A percentile compares a stretch with the other conserved stretches of the same genome.
Conservation (phyloP, 2,888 invertebrate species). For the Protonemura montana region DNA sequence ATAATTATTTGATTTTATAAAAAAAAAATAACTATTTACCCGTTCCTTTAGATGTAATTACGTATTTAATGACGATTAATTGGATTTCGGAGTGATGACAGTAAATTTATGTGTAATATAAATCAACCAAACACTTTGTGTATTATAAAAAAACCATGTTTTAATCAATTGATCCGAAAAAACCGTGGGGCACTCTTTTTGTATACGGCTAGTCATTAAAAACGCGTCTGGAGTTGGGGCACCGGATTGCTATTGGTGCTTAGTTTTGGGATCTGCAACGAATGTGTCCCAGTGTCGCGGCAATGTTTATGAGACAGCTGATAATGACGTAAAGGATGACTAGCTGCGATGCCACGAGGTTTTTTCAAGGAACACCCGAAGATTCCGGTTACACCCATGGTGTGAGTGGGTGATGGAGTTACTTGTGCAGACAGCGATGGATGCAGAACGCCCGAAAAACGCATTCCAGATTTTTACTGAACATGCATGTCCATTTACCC, state of each 20-base stretch:
- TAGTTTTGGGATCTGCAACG: not conserved
- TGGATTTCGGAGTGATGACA: not conserved
- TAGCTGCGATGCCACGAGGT: not conserved
- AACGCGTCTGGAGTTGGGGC: not conserved
- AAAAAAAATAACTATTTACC: not conserved
- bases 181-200: not conserved
- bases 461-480: too few relatives aligned
- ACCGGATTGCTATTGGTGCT: not conserved
- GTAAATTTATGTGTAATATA: not conserved
- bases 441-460: too few relatives aligned
- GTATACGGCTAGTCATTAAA: not conserved
- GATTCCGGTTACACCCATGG: slow-evolving; percentile 22
- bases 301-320: slow-evolving; percentile 23
- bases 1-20: not conserved
- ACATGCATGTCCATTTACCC: too few relatives aligned
- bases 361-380: not conserved
- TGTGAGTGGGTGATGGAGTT: not conserved
- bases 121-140: not conserved
- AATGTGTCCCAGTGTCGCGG: not conserved
- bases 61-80: not conserved
- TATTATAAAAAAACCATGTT: not conserved
- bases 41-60: not conserved
- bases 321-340: slow-evolving; percentile 17
- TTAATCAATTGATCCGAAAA: not conserved
- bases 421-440: too few relatives aligned